A percentile compares a stretch with the other conserved stretches of the same genome.
These are phyloP conservation scores for Anthophora plumipes DNA, from an alignment of 2,888 invertebrate genomes.

Conservation along the genomic window DNA sequence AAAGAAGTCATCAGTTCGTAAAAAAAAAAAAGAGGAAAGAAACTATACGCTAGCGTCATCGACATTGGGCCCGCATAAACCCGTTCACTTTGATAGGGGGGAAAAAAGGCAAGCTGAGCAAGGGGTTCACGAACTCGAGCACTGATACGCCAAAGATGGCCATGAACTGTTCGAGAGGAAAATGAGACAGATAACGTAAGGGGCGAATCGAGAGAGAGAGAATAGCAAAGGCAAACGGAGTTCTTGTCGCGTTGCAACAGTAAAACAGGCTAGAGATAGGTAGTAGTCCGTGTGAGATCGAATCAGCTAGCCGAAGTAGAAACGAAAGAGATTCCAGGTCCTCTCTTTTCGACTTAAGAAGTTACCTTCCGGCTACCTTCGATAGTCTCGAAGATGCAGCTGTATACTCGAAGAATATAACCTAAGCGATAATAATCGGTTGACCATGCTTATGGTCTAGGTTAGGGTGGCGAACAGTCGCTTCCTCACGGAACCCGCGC, in stretches of 20 bases:
- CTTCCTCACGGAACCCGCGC: constrained; percentile 59
- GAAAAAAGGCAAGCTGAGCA: constrained; percentile 24
- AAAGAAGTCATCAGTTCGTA: too few species aligned
- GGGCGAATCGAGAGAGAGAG: constrained; percentile 43
- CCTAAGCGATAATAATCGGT: constrained; percentile 71
- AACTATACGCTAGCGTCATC: too few species aligned
- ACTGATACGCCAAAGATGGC: constrained; percentile 73
- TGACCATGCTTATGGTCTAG: constrained; percentile 56
- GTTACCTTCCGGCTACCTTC: constrained; percentile 77
- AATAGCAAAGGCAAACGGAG: too few species aligned
- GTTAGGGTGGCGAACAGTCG: constrained; percentile 56
- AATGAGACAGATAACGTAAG: constrained; percentile 57
- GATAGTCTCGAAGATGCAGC: constrained; percentile 71
- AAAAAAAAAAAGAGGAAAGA: too few species aligned
- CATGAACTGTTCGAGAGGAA: constrained; percentile 72
- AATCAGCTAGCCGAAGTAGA: constrained; percentile 63
- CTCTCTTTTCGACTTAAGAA: constrained; percentile 53
- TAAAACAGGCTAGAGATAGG: constrained; percentile 70
- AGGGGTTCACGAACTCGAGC: constrained; percentile 66
- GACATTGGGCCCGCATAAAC: constrained; percentile 53
- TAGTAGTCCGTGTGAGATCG: constrained; percentile 62
- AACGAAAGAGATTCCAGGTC: constrained; percentile 58
- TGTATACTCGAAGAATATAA: constrained; percentile 69
- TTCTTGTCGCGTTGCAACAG: constrained; percentile 71
- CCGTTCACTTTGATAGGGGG: constrained; percentile 38